Conservation (phyloP, 2,888 invertebrate genomes). For the Cancer borealis region DNA sequence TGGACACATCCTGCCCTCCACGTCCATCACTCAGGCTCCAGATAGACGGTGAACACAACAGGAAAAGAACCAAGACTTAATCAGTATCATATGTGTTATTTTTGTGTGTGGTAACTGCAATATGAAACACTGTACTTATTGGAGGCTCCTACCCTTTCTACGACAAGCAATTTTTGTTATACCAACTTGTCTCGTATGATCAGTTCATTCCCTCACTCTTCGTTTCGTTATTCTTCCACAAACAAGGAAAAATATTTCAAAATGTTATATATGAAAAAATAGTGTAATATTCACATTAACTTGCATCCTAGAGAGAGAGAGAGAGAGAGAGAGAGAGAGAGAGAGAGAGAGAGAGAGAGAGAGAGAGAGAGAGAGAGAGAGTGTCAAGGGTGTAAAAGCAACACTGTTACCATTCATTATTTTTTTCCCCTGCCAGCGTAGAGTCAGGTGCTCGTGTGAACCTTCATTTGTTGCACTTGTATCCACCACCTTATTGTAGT, state of each 20-base stretch:
- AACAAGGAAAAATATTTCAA: background rate
- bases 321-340: constrained; percentile 45
- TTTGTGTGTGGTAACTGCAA: too few species aligned
- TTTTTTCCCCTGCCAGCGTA: background rate
- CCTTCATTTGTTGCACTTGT: background rate
- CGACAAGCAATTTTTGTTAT: too few species aligned
- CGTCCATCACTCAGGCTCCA: background rate
- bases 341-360: background rate
- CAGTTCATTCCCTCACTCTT: too few species aligned
- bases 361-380: background rate
- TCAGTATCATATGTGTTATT: too few species aligned
- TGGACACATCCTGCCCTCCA: background rate
- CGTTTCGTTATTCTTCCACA: background rate
- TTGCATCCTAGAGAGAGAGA: background rate
- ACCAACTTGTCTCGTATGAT: too few species aligned
- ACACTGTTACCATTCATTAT: background rate
- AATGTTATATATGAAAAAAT: too few species aligned
- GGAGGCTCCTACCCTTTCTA: too few species aligned
- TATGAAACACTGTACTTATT: too few species aligned
- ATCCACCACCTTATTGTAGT: background rate
- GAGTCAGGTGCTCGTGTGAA: background rate
- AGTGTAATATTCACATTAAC: too few species aligned
- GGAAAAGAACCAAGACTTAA: background rate
- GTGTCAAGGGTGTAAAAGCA: background rate
- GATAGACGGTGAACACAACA: background rate